A percentile compares a stretch with the other conserved stretches of the same genome.
phyloP scores from a whole-genome alignment of 2,888 invertebrate genomes.

The Apotomis capreana region DNA sequence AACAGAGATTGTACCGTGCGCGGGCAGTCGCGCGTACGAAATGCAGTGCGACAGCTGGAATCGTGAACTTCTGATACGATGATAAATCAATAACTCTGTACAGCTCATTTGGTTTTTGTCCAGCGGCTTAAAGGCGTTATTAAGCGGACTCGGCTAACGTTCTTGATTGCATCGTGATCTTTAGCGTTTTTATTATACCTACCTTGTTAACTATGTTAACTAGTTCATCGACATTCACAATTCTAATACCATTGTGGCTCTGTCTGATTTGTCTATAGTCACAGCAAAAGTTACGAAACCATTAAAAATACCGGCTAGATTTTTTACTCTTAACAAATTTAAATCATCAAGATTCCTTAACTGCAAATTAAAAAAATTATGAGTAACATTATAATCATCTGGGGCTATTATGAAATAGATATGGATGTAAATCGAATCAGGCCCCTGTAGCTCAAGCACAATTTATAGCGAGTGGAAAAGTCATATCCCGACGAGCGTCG shows the following conservation, averaged over 20 bases:
- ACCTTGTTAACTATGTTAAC: neutral
- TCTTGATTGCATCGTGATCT: conserved; percentile 8
- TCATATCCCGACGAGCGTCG: neutral
- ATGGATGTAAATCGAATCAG: neutral
- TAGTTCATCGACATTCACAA: neutral
- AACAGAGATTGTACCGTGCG: conserved; percentile 53
- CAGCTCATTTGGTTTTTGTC: conserved; percentile 46
- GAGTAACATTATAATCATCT: no score
- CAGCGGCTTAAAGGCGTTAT: neutral
- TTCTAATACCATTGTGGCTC: neutral
- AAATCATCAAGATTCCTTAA: no score
- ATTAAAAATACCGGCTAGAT: no score
- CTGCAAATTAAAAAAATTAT: no score
- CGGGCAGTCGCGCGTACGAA: conserved; percentile 69
- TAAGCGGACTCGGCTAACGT: conserved; percentile 4
- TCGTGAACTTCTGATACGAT: conserved; percentile 75
- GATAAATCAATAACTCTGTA: conserved; percentile 78
- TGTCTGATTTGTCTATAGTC: no score
- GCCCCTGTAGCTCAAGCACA: neutral
- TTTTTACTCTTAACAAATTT: no score
- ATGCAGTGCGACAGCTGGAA: conserved; percentile 74
- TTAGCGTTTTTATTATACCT: neutral
- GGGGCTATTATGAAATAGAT: no score
- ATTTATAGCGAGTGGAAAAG: neutral
- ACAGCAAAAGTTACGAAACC: no score